Base-by-base conservation (phyloP, 2,797 vertebrate species). In the Alauda arvensis region DNA sequence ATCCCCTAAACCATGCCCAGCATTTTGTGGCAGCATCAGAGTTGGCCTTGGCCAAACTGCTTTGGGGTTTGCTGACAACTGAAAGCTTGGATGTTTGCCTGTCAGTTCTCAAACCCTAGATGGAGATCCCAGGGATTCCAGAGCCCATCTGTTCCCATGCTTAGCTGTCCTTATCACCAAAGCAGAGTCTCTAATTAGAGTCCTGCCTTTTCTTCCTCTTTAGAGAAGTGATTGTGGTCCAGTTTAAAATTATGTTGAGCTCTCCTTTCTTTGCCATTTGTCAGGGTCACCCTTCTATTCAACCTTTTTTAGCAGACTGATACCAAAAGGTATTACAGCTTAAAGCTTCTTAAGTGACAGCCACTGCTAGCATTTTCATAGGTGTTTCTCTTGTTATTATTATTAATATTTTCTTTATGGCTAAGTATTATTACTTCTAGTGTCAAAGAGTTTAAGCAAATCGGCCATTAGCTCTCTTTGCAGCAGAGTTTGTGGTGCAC, bases 61-160 rank as follows among this genome's bases (percentile, higher is more conserved):
- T 43, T 6, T 59, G 68, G 26, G 42, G 3, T 56, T 16, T 87
- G 62, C 77, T 61, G 77, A 40, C 74, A 87, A 39, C 74, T 63
- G 67, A 31, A 42, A 63, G 39, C 12, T 66, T 88, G 82, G 65
- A 53, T 77, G 57, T 25, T n/a, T 67, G 53, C 82, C 57, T 74
- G 57, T 18, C 48, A 9, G 3, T 33, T 45, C 65, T 80, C 33
- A 14, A 45, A 37, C 18, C 18, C 3, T n/a, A 77, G 61, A 12
- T 51, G 66, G 71, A 87, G 65, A 77, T 79, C 48, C 26, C 65
- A 62, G 71, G 75, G 78, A 86, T 90, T 70, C 42, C 49, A 39
- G 45, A 87, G 29, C 39, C 65, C 59, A 65, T 84, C 71, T 91
- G 61, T 17, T 82, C 42, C 53, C 14, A 1, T 10, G 39, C 28